These are phyloP conservation scores for Ochotona curzoniae DNA, from an alignment of 2,113 vertebrate species.

Conservation along the genomic window DNA sequence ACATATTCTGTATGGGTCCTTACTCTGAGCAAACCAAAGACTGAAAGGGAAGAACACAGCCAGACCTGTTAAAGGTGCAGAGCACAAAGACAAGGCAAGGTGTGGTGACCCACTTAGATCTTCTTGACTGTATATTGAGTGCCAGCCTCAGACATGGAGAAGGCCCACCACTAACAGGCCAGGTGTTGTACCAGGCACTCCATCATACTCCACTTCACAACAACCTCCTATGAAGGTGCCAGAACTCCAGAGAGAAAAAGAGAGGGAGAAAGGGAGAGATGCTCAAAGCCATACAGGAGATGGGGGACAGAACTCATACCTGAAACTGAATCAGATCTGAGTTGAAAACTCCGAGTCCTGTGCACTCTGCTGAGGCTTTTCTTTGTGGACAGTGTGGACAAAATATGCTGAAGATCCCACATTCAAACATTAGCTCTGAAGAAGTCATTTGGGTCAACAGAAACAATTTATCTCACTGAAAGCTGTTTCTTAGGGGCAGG, in stretches of 20 bases:
- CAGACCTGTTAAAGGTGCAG: not conserved
- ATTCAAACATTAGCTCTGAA: not conserved
- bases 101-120: not conserved
- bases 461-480: not conserved
- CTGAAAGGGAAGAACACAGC: not conserved
- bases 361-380: not conserved
- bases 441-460: not conserved
- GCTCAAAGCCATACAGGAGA: not conserved
- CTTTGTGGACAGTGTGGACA: not conserved
- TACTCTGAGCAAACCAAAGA: not conserved
- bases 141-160: fast-evolving
- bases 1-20: not conserved
- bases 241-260: not conserved
- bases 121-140: fast-evolving
- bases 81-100: not conserved
- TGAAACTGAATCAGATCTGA: not conserved
- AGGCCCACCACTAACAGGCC: fast-evolving
- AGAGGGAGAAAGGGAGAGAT: not conserved
- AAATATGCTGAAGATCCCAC: not conserved
- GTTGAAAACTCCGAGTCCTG: not conserved
- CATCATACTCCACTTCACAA: not conserved
- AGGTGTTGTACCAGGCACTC: too few species aligned
- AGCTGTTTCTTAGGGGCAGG: not conserved
- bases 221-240: not conserved
- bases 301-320: not conserved